phyloP scores from a whole-genome alignment of 2,888 invertebrate species.

The Chesias legatella region DNA sequence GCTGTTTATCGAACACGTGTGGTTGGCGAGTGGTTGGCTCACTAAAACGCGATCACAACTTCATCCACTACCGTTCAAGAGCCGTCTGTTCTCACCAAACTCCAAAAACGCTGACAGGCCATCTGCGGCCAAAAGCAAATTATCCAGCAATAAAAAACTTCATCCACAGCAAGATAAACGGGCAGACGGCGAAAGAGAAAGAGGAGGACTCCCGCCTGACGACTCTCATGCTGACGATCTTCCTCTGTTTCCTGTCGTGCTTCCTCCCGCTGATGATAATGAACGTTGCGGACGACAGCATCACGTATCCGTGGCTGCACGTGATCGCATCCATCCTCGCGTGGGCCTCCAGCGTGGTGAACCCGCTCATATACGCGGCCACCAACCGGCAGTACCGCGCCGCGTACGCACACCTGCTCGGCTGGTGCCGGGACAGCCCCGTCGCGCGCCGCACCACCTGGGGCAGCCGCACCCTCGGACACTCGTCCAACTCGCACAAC shows the following conservation, averaged over 20 bases:
- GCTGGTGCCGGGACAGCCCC: conserved; percentile 62
- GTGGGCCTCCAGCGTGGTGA: conserved; percentile 94
- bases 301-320: conserved; percentile 85
- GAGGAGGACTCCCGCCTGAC: conserved; percentile 90
- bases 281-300: conserved; percentile 91
- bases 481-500: conserved; percentile 71
- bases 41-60: no score
- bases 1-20: no score
- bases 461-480: conserved; percentile 71
- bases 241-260: conserved; percentile 91
- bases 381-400: conserved; percentile 90
- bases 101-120: no score
- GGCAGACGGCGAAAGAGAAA: conserved; percentile 71
- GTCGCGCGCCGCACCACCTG: conserved; percentile 61
- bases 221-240: conserved; percentile 92
- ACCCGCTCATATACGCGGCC: conserved; percentile 94
- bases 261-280: conserved; percentile 94
- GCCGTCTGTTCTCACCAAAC: no score
- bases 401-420: conserved; percentile 80
- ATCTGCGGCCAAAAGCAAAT: no score
- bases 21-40: no score
- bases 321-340: conserved; percentile 91
- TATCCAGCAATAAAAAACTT: neutral
- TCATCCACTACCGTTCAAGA: no score
- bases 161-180: conserved; percentile 68